Evolutionary conservation across 2,797 vertebrate genomes (phyloP), one percentile per base, ranked within the genome.

Genomic region (Propithecus perrieri): DNA sequence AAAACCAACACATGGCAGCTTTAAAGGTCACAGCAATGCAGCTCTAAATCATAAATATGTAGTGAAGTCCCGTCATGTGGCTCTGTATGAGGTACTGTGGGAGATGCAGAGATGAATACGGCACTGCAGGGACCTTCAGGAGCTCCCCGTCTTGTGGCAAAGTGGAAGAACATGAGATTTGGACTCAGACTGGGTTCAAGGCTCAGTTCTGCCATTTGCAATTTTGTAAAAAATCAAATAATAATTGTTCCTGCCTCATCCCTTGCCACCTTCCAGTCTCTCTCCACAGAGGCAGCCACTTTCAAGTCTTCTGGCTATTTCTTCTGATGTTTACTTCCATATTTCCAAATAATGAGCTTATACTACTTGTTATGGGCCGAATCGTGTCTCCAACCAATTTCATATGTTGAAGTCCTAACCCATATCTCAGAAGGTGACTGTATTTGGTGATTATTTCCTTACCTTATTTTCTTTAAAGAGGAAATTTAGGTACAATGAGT

Each of bases 401-500:
- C 30, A 28, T 11, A 57, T 67, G 46, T 24, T 59, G 46, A 95
- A 79, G 55, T n/a, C 17, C 33, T 35, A 85, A 33, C 18, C 48
- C n/a, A n/a, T 30, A 53, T 20, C 46, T 92, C 48, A 11, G 63
- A 80, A 65, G 61, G 35, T 59, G 93, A 59, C 24, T 72, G 5
- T 35, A 74, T 50, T 76, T 86, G 24, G 80, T 67, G 53, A 76
- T 14, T 61, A 61, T 61, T 33, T 61, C 59, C 59, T 61, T 0
- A 53, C 59, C 59, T 61, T 0, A 53, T 13, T 7, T n/a, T 92
- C 28, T 94, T 96, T 91, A 81, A 85, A 46, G 41, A 71, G 28
- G 8, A 61, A 86, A 67, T 76, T 48, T 59, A 46, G 75, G 63
- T 84, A 74, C 78, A 90, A 89, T 79, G 76, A 89, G 33, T 55